Conservation (phyloP, 2,888 invertebrate species). For the Cerceris ruficornis region DNA sequence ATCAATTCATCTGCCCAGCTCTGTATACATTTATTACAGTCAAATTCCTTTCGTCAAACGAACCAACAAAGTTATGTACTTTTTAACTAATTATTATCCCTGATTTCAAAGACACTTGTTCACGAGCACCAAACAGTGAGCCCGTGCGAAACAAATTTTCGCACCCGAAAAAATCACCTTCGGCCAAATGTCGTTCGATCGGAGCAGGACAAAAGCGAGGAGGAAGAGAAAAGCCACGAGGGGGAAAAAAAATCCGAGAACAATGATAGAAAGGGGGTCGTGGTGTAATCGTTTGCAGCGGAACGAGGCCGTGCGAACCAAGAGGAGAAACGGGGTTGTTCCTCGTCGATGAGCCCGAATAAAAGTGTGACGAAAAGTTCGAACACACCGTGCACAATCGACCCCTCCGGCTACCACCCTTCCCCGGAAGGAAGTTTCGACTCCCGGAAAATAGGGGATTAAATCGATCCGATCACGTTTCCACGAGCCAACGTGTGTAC, state of each 20-base stretch:
- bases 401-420: neutral
- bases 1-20: no score
- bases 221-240: neutral
- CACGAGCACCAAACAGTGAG: neutral
- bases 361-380: slow-evolving; percentile 8
- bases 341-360: slow-evolving; percentile 10
- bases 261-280: slow-evolving; percentile 43
- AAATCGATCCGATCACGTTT: slow-evolving; percentile 21
- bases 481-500: slow-evolving; percentile 1
- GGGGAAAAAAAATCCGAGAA: slow-evolving; percentile 16
- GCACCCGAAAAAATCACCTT: slow-evolving; percentile 27
- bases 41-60: no score
- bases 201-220: slow-evolving; percentile 30
- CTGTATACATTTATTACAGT: neutral
- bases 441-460: slow-evolving; percentile 11
- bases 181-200: slow-evolving; percentile 47
- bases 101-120: no score
- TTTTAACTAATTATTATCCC: no score
- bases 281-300: slow-evolving; percentile 25
- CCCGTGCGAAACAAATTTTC: neutral
- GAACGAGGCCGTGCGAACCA: slow-evolving; percentile 21
- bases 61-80: neutral
- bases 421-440: slow-evolving; percentile 10
- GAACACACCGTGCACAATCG: slow-evolving; percentile 1
- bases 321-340: slow-evolving; percentile 8